Base-by-base conservation (phyloP, 1,140 invertebrate genomes). In the Ceratina japonica region DNA sequence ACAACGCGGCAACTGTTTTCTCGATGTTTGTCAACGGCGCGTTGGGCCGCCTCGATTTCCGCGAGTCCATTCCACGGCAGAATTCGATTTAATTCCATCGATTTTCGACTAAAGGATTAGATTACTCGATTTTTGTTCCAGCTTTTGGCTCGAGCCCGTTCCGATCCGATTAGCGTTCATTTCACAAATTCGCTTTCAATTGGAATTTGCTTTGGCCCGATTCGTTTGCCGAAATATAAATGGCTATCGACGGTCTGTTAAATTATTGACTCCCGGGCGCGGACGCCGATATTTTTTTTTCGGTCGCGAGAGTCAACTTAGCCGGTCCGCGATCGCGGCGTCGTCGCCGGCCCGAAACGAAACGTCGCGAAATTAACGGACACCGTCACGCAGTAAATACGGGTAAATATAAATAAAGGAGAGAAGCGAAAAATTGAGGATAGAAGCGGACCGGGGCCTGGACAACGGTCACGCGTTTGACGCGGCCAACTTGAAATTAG, bases 121-220 rank as follows among this genome's bases (percentile, higher is more conserved):
- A 83, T 84, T 84, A 84, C 72, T 44, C 59, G 74, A 83, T 84
- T 84, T 74, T 83, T 83, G 83, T 83, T 84, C 64, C 81, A 69
- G 72, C 82, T 80, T 80, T 80, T 56, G 75, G 24, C 16, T n/a
- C 15, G 64, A 44, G 27, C 22, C 65, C 54, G 16, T 51, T 44
- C 37, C 74, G 65, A 15, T 20, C 78, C 61, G 72, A 80, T 84
- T 84, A 84, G 52, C 82, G 64, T 73, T 68, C 54, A 80, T 80
- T 84, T 84, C 78, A 20, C 78, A 73, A 73, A 64, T 44, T 44
- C 73, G 68, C 63, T 73, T 73, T 49, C 75, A 37, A 74, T 74
- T 66, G 77, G 51, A 65, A 74, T 59, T 79, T 62, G 54, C 31
- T 74, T 65, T 56, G 37, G 13, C 52, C 52, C 52, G 8, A 18